Percentiles rank a stretch among this genome's conserved stretches.
Conservation (phyloP, 2,888 invertebrate species). For the Pandemis corylana region DNA sequence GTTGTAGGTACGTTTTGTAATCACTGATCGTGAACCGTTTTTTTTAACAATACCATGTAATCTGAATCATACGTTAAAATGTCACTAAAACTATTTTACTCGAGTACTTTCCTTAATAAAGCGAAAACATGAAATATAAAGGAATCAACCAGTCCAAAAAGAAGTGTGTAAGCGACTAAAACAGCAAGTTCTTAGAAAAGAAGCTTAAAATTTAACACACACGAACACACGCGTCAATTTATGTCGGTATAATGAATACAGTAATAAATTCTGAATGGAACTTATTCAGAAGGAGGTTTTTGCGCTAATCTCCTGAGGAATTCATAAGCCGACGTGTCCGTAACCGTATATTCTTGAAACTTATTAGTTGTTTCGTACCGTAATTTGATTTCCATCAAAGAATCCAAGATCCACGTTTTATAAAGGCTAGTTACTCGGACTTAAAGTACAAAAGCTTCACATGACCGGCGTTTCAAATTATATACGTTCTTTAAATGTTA, state of each 20-base stretch:
- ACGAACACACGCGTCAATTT: slow-evolving; percentile 19
- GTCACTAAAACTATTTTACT: not conserved
- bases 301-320: slow-evolving; percentile 59
- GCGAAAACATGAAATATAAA: too few relatives aligned
- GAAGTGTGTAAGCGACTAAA: not conserved
- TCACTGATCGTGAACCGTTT: slow-evolving; percentile 2
- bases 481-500: slow-evolving; percentile 40
- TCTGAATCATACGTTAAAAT: not conserved
- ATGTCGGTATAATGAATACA: not conserved
- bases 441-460: slow-evolving; percentile 20
- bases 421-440: slow-evolving; percentile 20
- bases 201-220: not conserved
- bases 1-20: slow-evolving; percentile 10
- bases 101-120: not conserved
- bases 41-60: not conserved
- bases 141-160: not conserved
- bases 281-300: slow-evolving; percentile 33
- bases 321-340: slow-evolving; percentile 58
- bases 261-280: slow-evolving; percentile 34
- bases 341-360: slow-evolving; percentile 42
- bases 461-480: slow-evolving; percentile 34
- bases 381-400: slow-evolving; percentile 14
- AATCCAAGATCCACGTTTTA: slow-evolving; percentile 25
- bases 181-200: not conserved
- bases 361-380: slow-evolving; percentile 27